A percentile compares a stretch with the other conserved stretches of the same genome.
Conservation (phyloP, 2,797 vertebrate species). For the Enteromius treurensis region DNA sequence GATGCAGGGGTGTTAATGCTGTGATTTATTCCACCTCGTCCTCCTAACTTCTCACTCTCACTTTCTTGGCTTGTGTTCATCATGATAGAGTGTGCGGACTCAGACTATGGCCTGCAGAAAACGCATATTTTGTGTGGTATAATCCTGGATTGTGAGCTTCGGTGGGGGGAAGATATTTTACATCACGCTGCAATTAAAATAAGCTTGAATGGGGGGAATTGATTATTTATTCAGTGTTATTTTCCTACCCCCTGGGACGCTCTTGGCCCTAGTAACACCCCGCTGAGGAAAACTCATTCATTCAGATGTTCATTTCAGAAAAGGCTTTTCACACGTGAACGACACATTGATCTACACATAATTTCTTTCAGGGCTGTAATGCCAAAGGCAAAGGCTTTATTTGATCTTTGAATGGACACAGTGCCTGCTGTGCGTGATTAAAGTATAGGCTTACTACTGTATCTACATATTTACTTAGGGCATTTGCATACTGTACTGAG, state of each 20-base stretch:
- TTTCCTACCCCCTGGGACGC: slow-evolving; percentile 21
- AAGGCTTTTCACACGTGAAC: slow-evolving; percentile 30
- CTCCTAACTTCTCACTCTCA: slow-evolving; percentile 64
- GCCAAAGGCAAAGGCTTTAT: slow-evolving; percentile 21
- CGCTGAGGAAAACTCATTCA: slow-evolving; percentile 36
- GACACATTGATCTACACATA: slow-evolving; percentile 26
- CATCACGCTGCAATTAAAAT: slow-evolving; percentile 22
- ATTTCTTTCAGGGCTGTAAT: neutral
- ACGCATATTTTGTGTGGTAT: slow-evolving; percentile 41
- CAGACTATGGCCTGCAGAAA: slow-evolving; percentile 66
- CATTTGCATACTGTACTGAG: neutral
- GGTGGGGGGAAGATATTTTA: slow-evolving; percentile 5
- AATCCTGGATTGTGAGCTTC: slow-evolving; percentile 30
- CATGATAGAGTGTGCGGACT: slow-evolving; percentile 74
- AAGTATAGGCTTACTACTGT: slow-evolving; percentile 3
- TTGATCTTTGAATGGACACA: slow-evolving; percentile 7
- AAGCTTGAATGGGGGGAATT: slow-evolving; percentile 10
- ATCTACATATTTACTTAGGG: neutral
- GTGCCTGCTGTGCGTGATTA: slow-evolving; percentile 15
- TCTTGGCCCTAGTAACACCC: slow-evolving; percentile 17
- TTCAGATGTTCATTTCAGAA: slow-evolving; percentile 27
- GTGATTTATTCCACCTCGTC: slow-evolving; percentile 54
- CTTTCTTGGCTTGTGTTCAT: slow-evolving; percentile 70
- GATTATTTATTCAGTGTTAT: slow-evolving; percentile 43
- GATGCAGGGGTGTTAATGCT: slow-evolving; percentile 25